Evolutionary conservation across 2,888 invertebrate genomes (phyloP), one percentile per base, ranked within the genome.

Genomic region (Helicoverpa assulta): DNA sequence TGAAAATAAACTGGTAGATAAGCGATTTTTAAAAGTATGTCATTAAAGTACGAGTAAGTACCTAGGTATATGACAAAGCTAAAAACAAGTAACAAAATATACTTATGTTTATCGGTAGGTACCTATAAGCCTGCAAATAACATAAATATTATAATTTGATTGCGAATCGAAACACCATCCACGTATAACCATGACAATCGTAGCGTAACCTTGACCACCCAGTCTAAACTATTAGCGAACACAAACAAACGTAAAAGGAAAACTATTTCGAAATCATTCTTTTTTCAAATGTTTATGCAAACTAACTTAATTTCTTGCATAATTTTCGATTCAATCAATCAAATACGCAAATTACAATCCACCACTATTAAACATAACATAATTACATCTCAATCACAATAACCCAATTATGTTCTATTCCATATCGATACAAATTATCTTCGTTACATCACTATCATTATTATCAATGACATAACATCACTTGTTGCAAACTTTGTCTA

Each of bases 391-490:
- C 12, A 21, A 18, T 4, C n/a, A 29, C 21, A 37, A 52, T 47
- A 37, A 69, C 18, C 16, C 21, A 47, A 76, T 71, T 43, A 70
- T 50, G 40, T 54, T 14, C 18, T 51, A 43, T 51, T 51, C 50
- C 43, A 52, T 47, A 26, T 6, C 33, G 51, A 12, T 10, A 56
- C 19, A 43, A 70, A 54, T 69, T 29, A 71, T 7, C n/a, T 47
- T 19, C 54, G 14, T 73, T 33, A 52, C 29, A 16, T 50, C 37
- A 60, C 47, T 47, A 60, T 63, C 53, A 54, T 43, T 26, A 73
- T 78, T 74, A 59, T n/a, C 58, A 75, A 58, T 67, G 61, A 67
- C 51, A 79, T 52, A 67, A 62, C 53, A 37, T n/a, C 14, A 16
- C 52, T 33, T 26, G 19, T 12, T 33, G 33, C 33, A 40, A 68